Evolutionary conservation across 2,113 vertebrate species (phyloP), one percentile per base, ranked within the genome.

Genomic region (Pterocles orientalis): DNA sequence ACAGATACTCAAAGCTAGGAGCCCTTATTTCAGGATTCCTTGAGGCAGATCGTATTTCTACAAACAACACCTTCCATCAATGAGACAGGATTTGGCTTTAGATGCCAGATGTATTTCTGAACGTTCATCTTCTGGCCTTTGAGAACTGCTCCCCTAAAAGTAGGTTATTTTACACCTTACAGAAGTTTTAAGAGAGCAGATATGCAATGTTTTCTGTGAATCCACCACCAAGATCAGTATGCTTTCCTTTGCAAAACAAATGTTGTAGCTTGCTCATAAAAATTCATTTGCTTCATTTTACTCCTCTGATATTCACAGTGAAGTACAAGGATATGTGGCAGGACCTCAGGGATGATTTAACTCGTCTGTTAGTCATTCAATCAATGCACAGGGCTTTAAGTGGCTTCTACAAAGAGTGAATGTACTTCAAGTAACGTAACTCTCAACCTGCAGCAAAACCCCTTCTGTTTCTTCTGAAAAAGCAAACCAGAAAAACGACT

Each of bases 11-110:
- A 89, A 76, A 47, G 20, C 15, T 50, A 57, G 26, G n/a, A 73
- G 41, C 53, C 17, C 75, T 92, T 92, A 51, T 39, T 84, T 86
- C 57, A 92, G 54, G 62, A 83, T 92, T 73, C 43, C 48, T 68
- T 15, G 15, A 89, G 29, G 72, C 45, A 88, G 33, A 79, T 80
- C 70, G 72, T 79, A 94, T 88, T 73, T 54, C 68, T 86, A 66
- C 45, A 92, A 94, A 53, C 70, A 82, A 1, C 15, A 50, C 14
- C 13, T 73, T 65, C 43, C 3, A 1, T 33, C 29, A 88, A 3
- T n/a, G 80, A 77, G 60, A 60, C 43, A 78, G 68, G 57, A 81
- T 78, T 65, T 83, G n/a, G 48, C 36, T 75, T 76, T 73, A 73
- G 51, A 80, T 29, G 29, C 31, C 88, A 95, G 33, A 54, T n/a